Evolutionary conservation across 2,888 invertebrate genomes (phyloP), one percentile per base, ranked within the genome.

Genomic region (Ametastegia equiseti): DNA sequence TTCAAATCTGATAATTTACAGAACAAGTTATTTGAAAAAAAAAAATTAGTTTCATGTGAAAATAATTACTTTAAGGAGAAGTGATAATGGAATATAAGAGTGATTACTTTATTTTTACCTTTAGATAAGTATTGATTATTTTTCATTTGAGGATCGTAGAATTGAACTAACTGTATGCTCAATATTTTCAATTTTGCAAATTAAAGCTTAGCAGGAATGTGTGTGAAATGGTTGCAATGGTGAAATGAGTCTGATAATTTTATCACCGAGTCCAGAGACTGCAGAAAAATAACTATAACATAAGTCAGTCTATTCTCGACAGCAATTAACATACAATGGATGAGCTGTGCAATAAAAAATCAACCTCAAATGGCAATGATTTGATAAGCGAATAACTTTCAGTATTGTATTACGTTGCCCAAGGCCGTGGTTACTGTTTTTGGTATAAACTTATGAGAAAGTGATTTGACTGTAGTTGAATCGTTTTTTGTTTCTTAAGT

Each of bases 201-300:
- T 27, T 4, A 15, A 30, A 67, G 19, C n/a, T 19, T 0, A 39
- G 23, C 23, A 11, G 15, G n/a, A 7, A 67, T 4, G 65, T 65
- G n/a, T 39, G 6, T 9, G 7, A 27, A 36, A 39, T 39, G 23
- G 39, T 36, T 67, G 13, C n/a, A 67, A 19, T 39, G 19, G 39
- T 67, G 19, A 19, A 23, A 39, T 67, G 19, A 67, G 39, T 15
- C 39, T 67, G 67, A 67, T 67, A 67, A 19, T 67, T 39, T 67
- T 23, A 67, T 67, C 67, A 19, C 36, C 11, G 36, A 11, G 19
- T 36, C 36, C 15, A 6, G 36, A 65, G 65, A 65, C 19, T 23
- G 65, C n/a, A 19, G 19, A 11, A 65, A 71, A 71, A 71, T 30
- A 71, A 71, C 36, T 67, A 36, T 67, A 42, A 67, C 19, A 39